These are phyloP conservation scores for Hyles lineata DNA, from an alignment of 2,888 invertebrate genomes.

Conservation along the genomic window DNA sequence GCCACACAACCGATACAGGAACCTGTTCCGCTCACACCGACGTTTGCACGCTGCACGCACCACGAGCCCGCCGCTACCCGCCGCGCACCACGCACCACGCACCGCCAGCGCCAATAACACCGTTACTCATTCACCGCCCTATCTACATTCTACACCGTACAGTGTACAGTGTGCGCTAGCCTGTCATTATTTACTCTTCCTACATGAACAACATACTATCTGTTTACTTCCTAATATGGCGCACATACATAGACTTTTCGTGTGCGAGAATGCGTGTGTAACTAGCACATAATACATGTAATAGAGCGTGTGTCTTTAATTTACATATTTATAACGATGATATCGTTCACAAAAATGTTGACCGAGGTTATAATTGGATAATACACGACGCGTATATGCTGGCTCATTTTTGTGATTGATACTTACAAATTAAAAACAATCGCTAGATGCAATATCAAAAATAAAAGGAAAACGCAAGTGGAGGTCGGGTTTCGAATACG, in stretches of 20 bases:
- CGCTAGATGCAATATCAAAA: slow-evolving; percentile 36
- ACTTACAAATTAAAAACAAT: background rate
- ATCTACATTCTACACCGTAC: background rate
- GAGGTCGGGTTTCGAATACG: slow-evolving; percentile 80
- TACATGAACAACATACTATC: background rate
- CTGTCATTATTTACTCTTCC: slow-evolving; percentile 47
- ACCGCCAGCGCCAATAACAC: slow-evolving; percentile 51
- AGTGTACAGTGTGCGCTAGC: background rate
- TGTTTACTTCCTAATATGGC: background rate
- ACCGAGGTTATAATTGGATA: background rate
- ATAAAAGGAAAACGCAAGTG: slow-evolving; percentile 72
- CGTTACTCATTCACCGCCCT: slow-evolving; percentile 63
- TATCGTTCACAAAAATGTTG: background rate
- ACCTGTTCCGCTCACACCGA: slow-evolving; percentile 68
- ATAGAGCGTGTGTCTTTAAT: background rate
- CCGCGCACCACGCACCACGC: slow-evolving; percentile 43
- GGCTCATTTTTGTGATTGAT: background rate
- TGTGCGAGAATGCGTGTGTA: slow-evolving; percentile 4
- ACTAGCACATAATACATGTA: background rate
- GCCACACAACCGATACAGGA: slow-evolving; percentile 76
- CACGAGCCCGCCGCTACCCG: too few relatives aligned
- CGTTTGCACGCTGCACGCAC: slow-evolving; percentile 51
- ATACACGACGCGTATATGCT: background rate
- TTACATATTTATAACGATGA: slow-evolving; percentile 15
- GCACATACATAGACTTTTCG: background rate